Percentiles rank a stretch among this genome's conserved stretches.
Conservation (phyloP, 1,140 invertebrate genomes). For the Phymorhynchus buccinoides region DNA sequence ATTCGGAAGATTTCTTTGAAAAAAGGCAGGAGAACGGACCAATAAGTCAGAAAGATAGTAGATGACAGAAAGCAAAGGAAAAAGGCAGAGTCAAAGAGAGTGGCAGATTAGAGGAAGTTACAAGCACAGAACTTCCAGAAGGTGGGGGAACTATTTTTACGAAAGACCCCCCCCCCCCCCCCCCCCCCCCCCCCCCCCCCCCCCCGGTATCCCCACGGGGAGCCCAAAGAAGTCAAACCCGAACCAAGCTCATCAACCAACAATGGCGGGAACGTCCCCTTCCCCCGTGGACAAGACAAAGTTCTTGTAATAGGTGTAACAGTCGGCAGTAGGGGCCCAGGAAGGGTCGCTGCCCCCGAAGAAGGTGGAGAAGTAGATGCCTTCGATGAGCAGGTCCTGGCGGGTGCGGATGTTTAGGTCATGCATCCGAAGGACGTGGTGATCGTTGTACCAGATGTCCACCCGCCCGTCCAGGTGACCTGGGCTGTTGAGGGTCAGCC, state of each 20-base stretch:
- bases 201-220: neutral
- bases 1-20: no score
- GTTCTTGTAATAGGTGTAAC: slow-evolving; percentile 51
- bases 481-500: slow-evolving; percentile 40
- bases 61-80: neutral
- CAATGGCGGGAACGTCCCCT: neutral
- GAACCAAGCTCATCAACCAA: neutral
- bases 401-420: slow-evolving; percentile 24
- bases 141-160: no score
- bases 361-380: slow-evolving; percentile 65
- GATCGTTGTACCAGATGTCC: slow-evolving; percentile 31
- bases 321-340: slow-evolving; percentile 55
- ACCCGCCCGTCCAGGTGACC: slow-evolving; percentile 39
- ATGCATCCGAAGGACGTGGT: neutral
- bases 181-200: no score
- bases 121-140: neutral
- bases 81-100: neutral
- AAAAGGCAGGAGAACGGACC: no score
- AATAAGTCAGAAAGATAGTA: no score
- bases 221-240: neutral
- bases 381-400: slow-evolving; percentile 30
- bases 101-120: neutral
- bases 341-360: slow-evolving; percentile 54
- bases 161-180: no score
- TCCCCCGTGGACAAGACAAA: slow-evolving; percentile 30